Evolutionary conservation across 2,113 vertebrate genomes (phyloP).

Genomic region (Patagioenas fasciata): DNA sequence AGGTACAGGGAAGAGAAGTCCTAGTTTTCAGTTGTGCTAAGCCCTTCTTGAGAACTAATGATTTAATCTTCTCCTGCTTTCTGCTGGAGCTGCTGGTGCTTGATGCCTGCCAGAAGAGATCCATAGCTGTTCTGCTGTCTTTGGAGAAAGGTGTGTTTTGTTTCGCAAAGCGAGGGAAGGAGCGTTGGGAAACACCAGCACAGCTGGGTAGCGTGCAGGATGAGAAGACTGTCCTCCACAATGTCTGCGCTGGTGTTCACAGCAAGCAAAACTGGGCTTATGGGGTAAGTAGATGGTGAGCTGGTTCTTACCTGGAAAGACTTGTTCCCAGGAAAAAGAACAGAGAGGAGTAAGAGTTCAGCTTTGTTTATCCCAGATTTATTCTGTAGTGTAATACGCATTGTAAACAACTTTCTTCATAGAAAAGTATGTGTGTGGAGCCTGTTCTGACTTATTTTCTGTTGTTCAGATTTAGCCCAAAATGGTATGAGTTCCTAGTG

Average conservation of each 20-base stretch:
- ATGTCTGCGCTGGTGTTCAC: not conserved
- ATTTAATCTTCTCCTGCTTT: not conserved
- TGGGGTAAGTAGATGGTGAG: not conserved
- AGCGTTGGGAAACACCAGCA: not conserved
- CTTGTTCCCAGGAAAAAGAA: not conserved
- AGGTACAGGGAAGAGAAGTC: not conserved
- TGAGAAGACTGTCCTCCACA: not conserved
- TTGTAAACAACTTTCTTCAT: not conserved
- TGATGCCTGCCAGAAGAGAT: not conserved
- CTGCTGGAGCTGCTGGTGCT: not conserved
- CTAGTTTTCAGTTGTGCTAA: not conserved
- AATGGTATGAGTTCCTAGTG: not conserved
- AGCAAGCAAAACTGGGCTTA: not conserved
- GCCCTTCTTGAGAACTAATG: not conserved
- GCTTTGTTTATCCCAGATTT: not conserved
- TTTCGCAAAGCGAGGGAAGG: not conserved
- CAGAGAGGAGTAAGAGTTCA: not conserved
- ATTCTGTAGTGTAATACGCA: not conserved
- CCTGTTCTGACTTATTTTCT: not conserved
- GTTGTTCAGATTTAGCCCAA: not conserved
- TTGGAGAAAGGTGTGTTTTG: not conserved
- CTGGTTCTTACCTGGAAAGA: not conserved
- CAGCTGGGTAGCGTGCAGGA: rapidly evolving
- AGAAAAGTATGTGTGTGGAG: not conserved
- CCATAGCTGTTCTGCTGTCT: not conserved